Evolutionary conservation across 1,140 invertebrate genomes (phyloP), one percentile per base, ranked within the genome.

Genomic region (Popillia japonica): DNA sequence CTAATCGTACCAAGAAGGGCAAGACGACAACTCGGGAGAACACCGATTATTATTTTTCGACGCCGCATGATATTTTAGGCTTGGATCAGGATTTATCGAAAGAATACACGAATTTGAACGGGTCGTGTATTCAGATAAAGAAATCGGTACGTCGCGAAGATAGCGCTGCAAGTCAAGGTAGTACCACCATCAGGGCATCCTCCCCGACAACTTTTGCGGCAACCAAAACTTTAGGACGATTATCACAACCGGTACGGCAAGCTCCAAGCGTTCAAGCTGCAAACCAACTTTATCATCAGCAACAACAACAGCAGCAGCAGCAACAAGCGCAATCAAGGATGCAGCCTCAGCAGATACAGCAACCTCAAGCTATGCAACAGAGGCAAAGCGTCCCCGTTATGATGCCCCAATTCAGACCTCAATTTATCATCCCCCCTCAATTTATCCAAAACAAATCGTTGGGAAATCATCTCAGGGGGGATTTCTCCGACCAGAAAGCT

Each of bases 31-130:
- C 20, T 0, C 40, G 44, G 8, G 44, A 75, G 20, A 48, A 6
- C 44, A 42, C 41, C 14, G 74, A 75, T 22, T 75, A 75, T 23
- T 75, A 75, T 75, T 75, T 41, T 23, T 20, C 74, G 14, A 27
- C 40, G 8, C 74, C 74, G 7, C 74, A 75, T 20, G 74, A 75
- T 22, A 40, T 75, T 42, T 42, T 75, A 27, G 74, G 74, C 17
- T 22, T 75, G 4, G 74, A 40, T 11, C 74, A 75, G 17, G 74
- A 75, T n/a, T 40, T 75, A 2, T 55, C n/a, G n/a, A 48, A 48
- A 23, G 74, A 75, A 17, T n/a, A 55, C 40, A 42, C 8, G 14
- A 42, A 73, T 41, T 41, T 73, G 40, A 73, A 73, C 27, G 40
- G 20, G 6, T 20, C 61, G 17, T 64, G 61, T 20, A 64, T 64